Conservation (phyloP, 2,797 vertebrate species). For the Muscicapa comitata region DNA sequence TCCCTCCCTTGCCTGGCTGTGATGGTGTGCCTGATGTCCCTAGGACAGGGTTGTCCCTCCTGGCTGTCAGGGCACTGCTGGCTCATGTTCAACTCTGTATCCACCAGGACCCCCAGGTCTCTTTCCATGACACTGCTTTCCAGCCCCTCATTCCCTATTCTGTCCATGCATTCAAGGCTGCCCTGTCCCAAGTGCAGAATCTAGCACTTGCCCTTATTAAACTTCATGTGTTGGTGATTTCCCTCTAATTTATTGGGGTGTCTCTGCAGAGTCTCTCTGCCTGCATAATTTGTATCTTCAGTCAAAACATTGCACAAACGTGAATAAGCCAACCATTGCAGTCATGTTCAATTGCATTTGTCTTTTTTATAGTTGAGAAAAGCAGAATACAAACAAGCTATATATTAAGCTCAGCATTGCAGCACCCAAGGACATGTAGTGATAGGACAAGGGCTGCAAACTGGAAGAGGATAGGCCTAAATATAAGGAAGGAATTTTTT, state of each 20-base stretch:
- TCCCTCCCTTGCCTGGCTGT: rapidly evolving
- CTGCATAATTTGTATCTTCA: background rate
- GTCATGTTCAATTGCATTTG: background rate
- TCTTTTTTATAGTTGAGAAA: background rate
- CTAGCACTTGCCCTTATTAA: background rate
- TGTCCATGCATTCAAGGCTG: rapidly evolving
- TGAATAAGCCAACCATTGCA: background rate
- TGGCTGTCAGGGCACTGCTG: background rate
- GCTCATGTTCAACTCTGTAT: rapidly evolving
- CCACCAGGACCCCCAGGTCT: too few relatives aligned
- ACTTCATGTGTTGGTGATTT: background rate
- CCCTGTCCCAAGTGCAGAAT: background rate
- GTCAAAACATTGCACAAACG: background rate
- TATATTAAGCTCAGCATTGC: background rate
- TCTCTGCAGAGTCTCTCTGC: background rate
- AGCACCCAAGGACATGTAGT: background rate
- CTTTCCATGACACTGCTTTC: background rate
- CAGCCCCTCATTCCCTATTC: background rate
- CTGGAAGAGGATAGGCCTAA: background rate
- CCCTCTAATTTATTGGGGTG: background rate
- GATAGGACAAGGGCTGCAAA: background rate
- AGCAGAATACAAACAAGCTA: background rate
- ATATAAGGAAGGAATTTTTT: background rate
- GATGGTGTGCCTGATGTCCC: rapidly evolving
- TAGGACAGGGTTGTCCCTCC: rapidly evolving